Evolutionary conservation across 2,888 invertebrate genomes (phyloP).

Genomic region (Labia minor): DNA sequence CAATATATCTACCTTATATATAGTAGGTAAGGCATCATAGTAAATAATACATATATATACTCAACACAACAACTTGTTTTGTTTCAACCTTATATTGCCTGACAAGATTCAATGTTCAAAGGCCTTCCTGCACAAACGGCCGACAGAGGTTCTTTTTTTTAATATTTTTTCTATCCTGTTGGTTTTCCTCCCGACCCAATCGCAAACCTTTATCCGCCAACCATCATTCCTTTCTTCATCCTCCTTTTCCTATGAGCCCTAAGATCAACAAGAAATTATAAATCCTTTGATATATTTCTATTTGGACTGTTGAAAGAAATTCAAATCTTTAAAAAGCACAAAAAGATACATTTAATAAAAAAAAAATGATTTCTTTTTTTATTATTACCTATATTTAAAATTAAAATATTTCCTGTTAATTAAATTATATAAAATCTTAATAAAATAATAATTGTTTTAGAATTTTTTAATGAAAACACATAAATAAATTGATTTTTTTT

Average conservation of each 20-base stretch:
- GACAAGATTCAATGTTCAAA: constrained; percentile 13
- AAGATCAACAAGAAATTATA: background rate
- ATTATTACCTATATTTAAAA: too few species aligned
- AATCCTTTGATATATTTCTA: constrained; percentile 13
- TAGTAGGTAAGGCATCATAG: too few species aligned
- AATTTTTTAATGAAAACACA: too few species aligned
- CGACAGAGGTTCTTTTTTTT: background rate
- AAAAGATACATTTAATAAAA: too few species aligned
- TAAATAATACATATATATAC: too few species aligned
- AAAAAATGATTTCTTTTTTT: too few species aligned
- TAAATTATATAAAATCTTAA: too few species aligned
- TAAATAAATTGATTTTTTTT: too few species aligned
- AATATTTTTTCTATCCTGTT: background rate
- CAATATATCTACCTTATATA: too few species aligned
- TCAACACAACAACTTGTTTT: background rate
- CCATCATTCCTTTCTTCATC: background rate
- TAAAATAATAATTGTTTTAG: too few species aligned
- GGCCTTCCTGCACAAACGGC: background rate
- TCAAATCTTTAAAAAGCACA: too few species aligned
- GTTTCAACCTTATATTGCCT: background rate
- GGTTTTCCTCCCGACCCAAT: background rate
- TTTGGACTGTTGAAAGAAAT: background rate
- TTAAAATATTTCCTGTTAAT: too few species aligned
- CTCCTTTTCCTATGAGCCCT: background rate
- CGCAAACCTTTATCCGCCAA: background rate